Evolutionary conservation across 2,797 vertebrate genomes (phyloP).

Genomic region (Cuculus canorus): DNA sequence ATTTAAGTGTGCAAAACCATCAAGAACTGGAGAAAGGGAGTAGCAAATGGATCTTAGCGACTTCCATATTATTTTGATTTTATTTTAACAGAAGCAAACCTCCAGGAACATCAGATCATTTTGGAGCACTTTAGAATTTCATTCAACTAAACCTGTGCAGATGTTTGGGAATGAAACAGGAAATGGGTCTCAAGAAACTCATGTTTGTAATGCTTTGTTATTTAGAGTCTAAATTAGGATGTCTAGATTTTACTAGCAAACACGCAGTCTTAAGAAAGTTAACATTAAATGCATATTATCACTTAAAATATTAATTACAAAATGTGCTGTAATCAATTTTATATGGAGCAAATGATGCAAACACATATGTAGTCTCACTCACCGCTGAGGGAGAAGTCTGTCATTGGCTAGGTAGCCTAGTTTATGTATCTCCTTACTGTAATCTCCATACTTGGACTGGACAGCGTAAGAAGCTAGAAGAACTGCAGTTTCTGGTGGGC

Average conservation of each 20-base stretch:
- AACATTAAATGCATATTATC: background rate
- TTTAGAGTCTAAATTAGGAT: background rate
- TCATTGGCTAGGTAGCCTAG: slow-evolving; percentile 93
- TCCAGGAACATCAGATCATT: background rate
- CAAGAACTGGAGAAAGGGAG: background rate
- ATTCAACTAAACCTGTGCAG: background rate
- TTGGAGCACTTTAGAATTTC: background rate
- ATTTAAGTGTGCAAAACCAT: background rate
- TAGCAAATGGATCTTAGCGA: background rate
- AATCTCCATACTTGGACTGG: slow-evolving; percentile 95
- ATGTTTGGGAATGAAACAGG: background rate
- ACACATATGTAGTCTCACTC: slow-evolving; percentile 28
- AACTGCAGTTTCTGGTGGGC: slow-evolving; percentile 96
- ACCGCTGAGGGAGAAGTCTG: slow-evolving; percentile 96
- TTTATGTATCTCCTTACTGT: slow-evolving; percentile 91
- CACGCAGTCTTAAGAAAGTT: background rate
- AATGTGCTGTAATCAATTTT: background rate
- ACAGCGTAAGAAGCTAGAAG: slow-evolving; percentile 94
- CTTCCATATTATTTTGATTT: background rate
- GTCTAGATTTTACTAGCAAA: background rate
- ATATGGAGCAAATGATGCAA: background rate
- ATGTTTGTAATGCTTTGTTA: fast-evolving
- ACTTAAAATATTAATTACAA: background rate
- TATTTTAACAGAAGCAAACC: background rate
- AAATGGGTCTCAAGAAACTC: background rate